These are phyloP conservation scores for Onthophagus sagittarius DNA, from an alignment of 2,888 invertebrate species.

Conservation along the genomic window DNA sequence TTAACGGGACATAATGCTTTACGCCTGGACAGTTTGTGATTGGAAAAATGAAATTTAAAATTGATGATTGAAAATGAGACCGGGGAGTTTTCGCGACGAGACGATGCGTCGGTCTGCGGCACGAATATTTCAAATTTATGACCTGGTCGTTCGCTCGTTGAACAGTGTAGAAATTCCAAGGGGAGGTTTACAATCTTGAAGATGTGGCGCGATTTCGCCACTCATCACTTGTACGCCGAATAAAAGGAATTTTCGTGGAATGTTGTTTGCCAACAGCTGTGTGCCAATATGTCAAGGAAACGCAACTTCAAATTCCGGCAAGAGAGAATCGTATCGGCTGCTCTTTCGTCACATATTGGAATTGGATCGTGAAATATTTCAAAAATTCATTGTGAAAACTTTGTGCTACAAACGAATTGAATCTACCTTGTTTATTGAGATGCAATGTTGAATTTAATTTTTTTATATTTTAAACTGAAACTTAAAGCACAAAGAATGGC, in stretches of 20 bases:
- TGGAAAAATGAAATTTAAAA: background rate
- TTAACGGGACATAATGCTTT: slow-evolving; percentile 10
- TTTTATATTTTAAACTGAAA: too few species aligned
- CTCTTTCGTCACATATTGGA: background rate
- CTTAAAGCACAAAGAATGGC: too few species aligned
- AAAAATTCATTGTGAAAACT: background rate
- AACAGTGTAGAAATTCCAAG: background rate
- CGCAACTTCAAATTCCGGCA: background rate
- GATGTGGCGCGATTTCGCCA: background rate
- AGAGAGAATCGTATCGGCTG: background rate
- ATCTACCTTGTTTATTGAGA: too few species aligned
- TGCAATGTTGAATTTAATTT: too few species aligned
- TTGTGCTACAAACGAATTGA: background rate
- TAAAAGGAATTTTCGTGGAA: background rate
- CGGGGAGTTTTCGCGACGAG: background rate
- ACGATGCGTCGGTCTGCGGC: background rate
- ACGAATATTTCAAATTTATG: background rate
- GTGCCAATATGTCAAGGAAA: background rate
- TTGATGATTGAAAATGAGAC: background rate
- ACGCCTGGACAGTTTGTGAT: background rate
- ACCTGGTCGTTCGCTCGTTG: background rate
- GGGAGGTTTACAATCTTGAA: background rate
- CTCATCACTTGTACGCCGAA: background rate
- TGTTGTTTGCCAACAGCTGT: background rate
- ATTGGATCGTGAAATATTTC: background rate